Base-by-base conservation (phyloP, 2,888 invertebrate species). In the Tiliacea aurago region DNA sequence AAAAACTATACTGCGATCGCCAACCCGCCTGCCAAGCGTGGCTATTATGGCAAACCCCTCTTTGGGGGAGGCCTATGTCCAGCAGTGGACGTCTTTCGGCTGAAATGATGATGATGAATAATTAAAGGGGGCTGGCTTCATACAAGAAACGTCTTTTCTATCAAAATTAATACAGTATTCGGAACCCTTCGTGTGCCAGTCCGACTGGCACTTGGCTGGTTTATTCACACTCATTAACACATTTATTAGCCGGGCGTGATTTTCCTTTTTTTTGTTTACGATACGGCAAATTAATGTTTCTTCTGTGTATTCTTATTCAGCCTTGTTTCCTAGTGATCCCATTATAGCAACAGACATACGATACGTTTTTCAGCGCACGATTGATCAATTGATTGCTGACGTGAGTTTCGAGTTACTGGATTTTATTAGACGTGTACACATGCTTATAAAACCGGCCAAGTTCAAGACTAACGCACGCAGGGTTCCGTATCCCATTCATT, bases 241-340 rank as follows among this genome's bases (percentile, higher is more conserved):
- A 68, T 62, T 82, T 64, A 79, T 82, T 81, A 81, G 70, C 1
- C 4, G 75, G n/a, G 41, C 59, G 75, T 67, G 82, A 73, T 82
- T 76, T 73, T 67, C 64, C 63, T 67, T 64, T 80, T 61, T 63
- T 61, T 63, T 71, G 56, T 73, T 72, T 51, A 58, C 68, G 62
- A 74, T 62, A 56, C 61, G 43, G 67, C n/a, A 71, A 71, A 80
- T 82, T 71, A 73, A 71, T 80, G 73, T 70, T 80, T 45, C 23
- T 71, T 72, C 45, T 69, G 43, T 62, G 71, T 70, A 71, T 71
- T 67, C 41, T 18, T 64, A 28, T 74, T 53, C 28, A 37, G 51
- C 20, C 49, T 37, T n/a, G 3, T 67, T 58, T 72, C 59, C 67
- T 58, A 45, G 67, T 65, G n/a, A 73, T 79, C 53, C n/a, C 13